Conservation (phyloP, 2,888 invertebrate genomes). For the Limnephilus auricula region DNA sequence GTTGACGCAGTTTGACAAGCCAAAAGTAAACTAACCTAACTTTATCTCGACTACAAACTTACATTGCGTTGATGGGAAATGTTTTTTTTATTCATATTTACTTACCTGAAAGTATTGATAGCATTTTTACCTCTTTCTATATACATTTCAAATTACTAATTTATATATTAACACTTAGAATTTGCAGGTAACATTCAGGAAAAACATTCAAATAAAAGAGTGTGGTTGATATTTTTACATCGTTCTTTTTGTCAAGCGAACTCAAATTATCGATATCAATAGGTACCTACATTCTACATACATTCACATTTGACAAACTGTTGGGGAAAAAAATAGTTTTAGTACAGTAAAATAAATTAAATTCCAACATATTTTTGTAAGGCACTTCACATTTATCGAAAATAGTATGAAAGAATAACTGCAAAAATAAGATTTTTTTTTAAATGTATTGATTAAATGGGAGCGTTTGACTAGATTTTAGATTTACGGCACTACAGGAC, state of each 20-base stretch:
- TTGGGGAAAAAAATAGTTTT: no score
- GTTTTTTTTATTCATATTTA: background rate
- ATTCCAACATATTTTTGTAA: no score
- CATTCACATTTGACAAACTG: background rate
- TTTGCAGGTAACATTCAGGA: no score
- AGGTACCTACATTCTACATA: background rate
- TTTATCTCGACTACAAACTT: no score
- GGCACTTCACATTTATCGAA: no score
- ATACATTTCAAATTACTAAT: background rate
- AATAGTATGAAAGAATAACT: no score
- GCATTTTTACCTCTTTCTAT: background rate
- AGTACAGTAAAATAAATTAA: no score
- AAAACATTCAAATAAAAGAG: background rate
- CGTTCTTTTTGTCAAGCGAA: background rate
- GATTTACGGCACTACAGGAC: no score
- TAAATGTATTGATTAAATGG: no score
- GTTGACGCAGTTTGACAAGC: background rate
- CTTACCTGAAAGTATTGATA: background rate
- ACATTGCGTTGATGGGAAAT: background rate
- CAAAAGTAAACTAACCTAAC: background rate
- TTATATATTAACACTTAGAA: background rate
- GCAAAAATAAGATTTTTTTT: no score
- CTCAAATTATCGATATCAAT: no score
- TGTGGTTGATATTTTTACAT: background rate
- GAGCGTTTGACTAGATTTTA: no score